These are phyloP conservation scores for Trypoxylus dichotomus DNA, from an alignment of 1,140 invertebrate genomes.

Conservation along the genomic window DNA sequence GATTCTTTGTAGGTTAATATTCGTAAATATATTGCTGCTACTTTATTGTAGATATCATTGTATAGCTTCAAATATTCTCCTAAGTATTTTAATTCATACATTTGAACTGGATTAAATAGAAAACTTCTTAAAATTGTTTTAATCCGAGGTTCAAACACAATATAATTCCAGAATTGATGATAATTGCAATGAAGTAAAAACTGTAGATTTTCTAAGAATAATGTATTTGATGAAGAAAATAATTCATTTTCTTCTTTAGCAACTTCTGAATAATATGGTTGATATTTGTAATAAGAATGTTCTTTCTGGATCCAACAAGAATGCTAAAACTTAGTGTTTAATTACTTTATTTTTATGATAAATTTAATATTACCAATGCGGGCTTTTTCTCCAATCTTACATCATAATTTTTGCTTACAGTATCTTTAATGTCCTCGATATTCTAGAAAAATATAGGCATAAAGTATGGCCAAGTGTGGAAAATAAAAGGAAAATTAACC, in stretches of 20 bases:
- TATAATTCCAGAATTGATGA: constrained; percentile 49
- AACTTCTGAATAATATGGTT: constrained; percentile 39
- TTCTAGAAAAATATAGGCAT: constrained; percentile 34
- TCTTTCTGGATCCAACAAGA: constrained; percentile 43
- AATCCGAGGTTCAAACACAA: constrained; percentile 44
- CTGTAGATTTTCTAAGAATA: constrained; percentile 41
- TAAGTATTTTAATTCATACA: constrained; percentile 41
- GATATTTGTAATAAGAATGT: constrained; percentile 35
- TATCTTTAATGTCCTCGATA: constrained; percentile 33
- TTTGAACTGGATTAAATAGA: constrained; percentile 40
- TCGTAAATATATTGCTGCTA: constrained; percentile 41
- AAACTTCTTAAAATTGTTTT: constrained; percentile 40
- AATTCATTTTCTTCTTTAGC: constrained; percentile 40
- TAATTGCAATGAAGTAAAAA: constrained; percentile 44
- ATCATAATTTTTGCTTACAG: constrained; percentile 37
- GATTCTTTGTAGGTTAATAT: constrained; percentile 42
- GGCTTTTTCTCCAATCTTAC: constrained; percentile 41
- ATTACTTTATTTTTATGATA: neutral
- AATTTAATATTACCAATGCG: constrained; percentile 40
- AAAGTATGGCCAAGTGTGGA: neutral
- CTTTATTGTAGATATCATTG: constrained; percentile 40
- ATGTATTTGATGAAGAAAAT: constrained; percentile 39
- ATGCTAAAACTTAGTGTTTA: constrained; percentile 37
- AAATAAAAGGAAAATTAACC: neutral
- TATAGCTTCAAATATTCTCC: constrained; percentile 39